Percentiles rank a stretch among this genome's conserved stretches.
Conservation (phyloP, 1,140 invertebrate species). For the Drosophila suzukii region DNA sequence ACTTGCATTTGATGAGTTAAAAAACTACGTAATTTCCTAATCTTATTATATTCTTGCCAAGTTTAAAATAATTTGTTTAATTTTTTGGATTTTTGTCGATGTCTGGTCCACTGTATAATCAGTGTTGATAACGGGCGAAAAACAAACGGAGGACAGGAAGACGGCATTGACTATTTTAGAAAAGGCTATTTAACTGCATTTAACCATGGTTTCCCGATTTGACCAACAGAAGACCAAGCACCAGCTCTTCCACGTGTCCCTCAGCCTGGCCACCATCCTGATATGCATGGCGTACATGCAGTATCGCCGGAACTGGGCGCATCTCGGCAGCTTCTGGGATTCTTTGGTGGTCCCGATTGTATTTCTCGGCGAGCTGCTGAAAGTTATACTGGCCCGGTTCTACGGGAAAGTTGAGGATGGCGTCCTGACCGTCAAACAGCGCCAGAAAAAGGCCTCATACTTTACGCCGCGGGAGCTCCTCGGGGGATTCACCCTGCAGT, state of each 20-base stretch:
- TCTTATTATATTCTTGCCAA: no score
- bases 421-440: conserved; percentile 63
- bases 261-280: conserved; percentile 75
- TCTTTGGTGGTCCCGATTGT: conserved; percentile 83
- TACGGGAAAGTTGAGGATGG: conserved; percentile 71
- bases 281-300: conserved; percentile 83
- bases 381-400: conserved; percentile 74
- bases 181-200: conserved; percentile 34
- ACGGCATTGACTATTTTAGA: conserved; percentile 6
- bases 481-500: conserved; percentile 73
- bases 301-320: conserved; percentile 74
- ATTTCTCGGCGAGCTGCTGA: conserved; percentile 73
- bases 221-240: conserved; percentile 83
- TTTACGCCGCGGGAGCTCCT: conserved; percentile 70
- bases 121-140: conserved; percentile 22
- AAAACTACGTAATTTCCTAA: no score
- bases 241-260: conserved; percentile 80
- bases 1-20: no score
- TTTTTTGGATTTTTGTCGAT: background rate
- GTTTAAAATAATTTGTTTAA: no score
- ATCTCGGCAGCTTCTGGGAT: conserved; percentile 80
- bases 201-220: conserved; percentile 75
- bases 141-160: conserved; percentile 6
- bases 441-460: conserved; percentile 72
- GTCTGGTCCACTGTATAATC: conserved; percentile 1